Percentiles rank a stretch among this genome's conserved stretches.
Conservation (phyloP, 2,113 vertebrate genomes). For the Oxyruncus cristatus region DNA sequence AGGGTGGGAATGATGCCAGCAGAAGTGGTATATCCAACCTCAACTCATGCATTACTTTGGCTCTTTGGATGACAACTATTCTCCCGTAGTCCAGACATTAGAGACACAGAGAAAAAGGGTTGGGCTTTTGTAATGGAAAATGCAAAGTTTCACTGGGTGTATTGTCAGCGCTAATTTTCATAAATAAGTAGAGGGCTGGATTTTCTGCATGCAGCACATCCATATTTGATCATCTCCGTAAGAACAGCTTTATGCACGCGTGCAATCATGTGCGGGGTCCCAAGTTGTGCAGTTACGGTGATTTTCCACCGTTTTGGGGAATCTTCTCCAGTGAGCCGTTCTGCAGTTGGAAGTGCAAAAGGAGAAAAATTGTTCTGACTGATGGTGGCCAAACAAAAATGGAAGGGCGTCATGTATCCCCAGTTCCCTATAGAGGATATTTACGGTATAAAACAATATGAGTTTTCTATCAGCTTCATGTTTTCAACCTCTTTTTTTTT, state of each 20-base stretch:
- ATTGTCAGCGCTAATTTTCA: not conserved
- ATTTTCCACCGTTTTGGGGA: not conserved
- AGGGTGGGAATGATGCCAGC: not conserved
- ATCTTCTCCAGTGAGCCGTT: not conserved
- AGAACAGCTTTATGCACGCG: not conserved
- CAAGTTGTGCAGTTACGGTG: not conserved
- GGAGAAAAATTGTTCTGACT: not conserved
- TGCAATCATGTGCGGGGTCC: not conserved
- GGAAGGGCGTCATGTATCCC: not conserved
- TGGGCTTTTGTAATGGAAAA: not conserved
- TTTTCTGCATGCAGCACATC: not conserved
- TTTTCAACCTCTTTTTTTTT: not conserved
- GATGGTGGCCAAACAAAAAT: not conserved
- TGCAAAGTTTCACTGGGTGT: not conserved
- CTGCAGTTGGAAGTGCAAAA: not conserved
- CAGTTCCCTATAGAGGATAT: not conserved
- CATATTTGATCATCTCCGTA: not conserved
- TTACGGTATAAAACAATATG: not conserved
- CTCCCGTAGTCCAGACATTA: not conserved
- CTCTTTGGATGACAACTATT: accelerated
- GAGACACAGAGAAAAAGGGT: not conserved
- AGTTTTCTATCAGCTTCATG: not conserved
- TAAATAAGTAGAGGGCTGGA: not conserved
- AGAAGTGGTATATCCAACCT: accelerated
- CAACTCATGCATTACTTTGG: accelerated